Evolutionary conservation across 2,888 invertebrate genomes (phyloP), one percentile per base, ranked within the genome.

Genomic region (Hyalella azteca): DNA sequence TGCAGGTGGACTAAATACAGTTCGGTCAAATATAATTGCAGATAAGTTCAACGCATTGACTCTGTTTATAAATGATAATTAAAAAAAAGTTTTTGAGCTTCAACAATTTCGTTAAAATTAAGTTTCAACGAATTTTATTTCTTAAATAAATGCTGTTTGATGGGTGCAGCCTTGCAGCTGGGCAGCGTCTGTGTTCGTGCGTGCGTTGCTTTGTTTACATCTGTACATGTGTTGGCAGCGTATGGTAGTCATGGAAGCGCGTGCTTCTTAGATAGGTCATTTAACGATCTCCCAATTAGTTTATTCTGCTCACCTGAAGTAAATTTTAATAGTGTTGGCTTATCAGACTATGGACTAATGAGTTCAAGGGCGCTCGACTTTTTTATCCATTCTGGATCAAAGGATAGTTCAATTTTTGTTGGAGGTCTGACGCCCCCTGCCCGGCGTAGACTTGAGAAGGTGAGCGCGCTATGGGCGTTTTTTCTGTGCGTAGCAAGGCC

Each of bases 401-500:
- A 36, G n/a, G 66, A 66, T 5, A 66, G 19, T 29, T 36, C n/a
- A 15, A 22, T 66, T 11, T 26, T 26, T 54, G 26, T 29, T 54
- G 54, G 41, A 79, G 77, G 77, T 54, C 79, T 78, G 59, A 81
- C 81, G 19, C 81, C 81, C 13, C 81, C 81, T 19, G 81, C 81
- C 40, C 41, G 81, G 26, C 77, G 81, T 15, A 73, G 81, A 26
- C 79, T 81, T 29, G 81, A 81, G 29, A 54, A 79, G 81, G 81
- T 81, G 75, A 79, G 54, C 48, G 59, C 48, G 19, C 36, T n/a
- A 29, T 75, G 45, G 76, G 36, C 73, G 50, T 73, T 73, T 73
- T 78, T 41, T 59, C 15, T n/a, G n/a, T n/a, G n/a, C n/a, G n/a
- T n/a, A n/a, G n/a, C n/a, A n/a, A n/a, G n/a, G n/a, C n/a, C n/a